Evolutionary conservation across 2,888 invertebrate species (phyloP), one percentile per base, ranked within the genome.

Genomic region (Tenthredo amoena): DNA sequence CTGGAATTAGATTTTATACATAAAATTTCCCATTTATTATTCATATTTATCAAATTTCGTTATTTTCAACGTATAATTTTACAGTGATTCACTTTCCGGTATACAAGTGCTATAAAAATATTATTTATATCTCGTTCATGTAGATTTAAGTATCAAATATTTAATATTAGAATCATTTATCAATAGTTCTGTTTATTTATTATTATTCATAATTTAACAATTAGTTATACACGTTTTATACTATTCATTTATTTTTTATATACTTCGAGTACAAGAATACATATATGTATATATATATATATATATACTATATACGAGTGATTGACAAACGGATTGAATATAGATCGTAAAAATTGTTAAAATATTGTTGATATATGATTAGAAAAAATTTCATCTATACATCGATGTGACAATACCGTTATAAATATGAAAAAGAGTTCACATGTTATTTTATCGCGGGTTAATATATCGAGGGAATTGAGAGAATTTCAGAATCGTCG

Each of bases 211-310:
- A 37, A 37, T 62, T 26, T 26, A 21, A 62, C 21, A 62, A 12
- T 62, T 26, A 26, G 26, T 62, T 26, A 26, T 26, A 34, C 68
- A 68, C 68, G 68, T 34, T 68, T 68, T 68, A 68, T 68, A 34
- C 18, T 26, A 62, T 26, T 26, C 12, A 62, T 62, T 21, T 10
- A 68, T 31, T 68, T 18, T 31, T 10, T 10, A 26, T 21, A 12
- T 65, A 65, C 31, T 26, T 65, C 65, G 21, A 65, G 31, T 65
- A 65, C 26, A 65, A 65, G 65, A 68, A 68, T 68, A 34, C 34
- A 21, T 31, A 62, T 5, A 9, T 6, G 26, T 26, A 26, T 26
- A 0, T n/a, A 58, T 58, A 21, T 5, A 58, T 9, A 21, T 58
- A 18, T 58, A 58, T n/a, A 58, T 40, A 40, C 10, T 12, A 12